Percentiles rank a stretch among this genome's conserved stretches.
Conservation (phyloP, 2,113 vertebrate species). For the Nerophis ophidion region DNA sequence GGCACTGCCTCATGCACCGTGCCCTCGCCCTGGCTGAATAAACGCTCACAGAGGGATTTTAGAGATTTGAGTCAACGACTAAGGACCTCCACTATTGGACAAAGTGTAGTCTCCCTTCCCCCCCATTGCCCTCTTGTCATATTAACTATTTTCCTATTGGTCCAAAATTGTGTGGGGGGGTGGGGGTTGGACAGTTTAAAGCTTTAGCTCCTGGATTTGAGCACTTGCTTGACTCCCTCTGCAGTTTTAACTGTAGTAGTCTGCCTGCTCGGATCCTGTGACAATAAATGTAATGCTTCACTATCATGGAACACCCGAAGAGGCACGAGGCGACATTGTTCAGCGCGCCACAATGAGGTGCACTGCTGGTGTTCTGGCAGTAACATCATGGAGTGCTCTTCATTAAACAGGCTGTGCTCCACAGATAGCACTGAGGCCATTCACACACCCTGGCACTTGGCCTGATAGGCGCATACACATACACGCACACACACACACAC, state of each 20-base stretch:
- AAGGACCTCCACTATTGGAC: constrained; percentile 47
- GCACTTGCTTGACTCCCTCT: constrained; percentile 36
- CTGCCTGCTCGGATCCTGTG: constrained; percentile 22
- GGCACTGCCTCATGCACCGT: constrained; percentile 21
- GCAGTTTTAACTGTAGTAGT: constrained; percentile 47
- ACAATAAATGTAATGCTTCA: constrained; percentile 10
- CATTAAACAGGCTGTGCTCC: constrained; percentile 63
- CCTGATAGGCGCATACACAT: constrained; percentile 42
- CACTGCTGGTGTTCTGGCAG: constrained; percentile 33
- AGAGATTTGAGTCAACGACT: constrained; percentile 57
- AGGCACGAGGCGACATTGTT: constrained; percentile 19
- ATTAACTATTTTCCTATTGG: constrained; percentile 56
- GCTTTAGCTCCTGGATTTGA: constrained; percentile 58
- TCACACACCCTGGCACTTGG: constrained; percentile 45
- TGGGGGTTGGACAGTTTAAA: constrained; percentile 50
- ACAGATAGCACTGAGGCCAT: constrained; percentile 54
- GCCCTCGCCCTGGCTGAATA: constrained; percentile 46
- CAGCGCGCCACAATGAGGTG: constrained; percentile 18
- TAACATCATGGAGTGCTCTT: constrained; percentile 44
- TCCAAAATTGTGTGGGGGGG: constrained; percentile 17
- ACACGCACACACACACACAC: constrained; percentile 28
- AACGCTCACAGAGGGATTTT: constrained; percentile 52
- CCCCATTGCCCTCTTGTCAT: constrained; percentile 20
- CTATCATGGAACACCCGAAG: constrained; percentile 44
- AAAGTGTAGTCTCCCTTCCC: constrained; percentile 22